Evolutionary conservation across 2,888 invertebrate genomes (phyloP).

Genomic region (Netelia virgata): DNA sequence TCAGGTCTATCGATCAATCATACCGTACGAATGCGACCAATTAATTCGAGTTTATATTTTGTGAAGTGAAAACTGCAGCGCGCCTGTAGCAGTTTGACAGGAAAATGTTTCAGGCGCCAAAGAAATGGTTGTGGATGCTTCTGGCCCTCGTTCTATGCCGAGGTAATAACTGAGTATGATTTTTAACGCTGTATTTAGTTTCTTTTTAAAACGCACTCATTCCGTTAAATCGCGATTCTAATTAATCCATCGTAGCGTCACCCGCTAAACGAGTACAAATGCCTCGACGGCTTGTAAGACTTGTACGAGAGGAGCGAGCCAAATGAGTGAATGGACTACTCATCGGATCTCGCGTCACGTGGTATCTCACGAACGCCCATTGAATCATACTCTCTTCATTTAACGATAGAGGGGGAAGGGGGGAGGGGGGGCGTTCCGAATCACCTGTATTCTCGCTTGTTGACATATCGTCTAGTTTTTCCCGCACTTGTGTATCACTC

Average conservation of each 20-base stretch:
- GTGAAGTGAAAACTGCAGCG: not conserved
- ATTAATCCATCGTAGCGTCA: not conserved
- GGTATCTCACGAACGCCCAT: constrained; percentile 50
- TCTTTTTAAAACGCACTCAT: too few species aligned
- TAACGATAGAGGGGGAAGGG: not conserved
- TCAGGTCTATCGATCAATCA: not conserved
- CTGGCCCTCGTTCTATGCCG: not conserved
- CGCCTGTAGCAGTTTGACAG: not conserved
- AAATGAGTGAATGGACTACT: not conserved
- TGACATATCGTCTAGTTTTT: not conserved
- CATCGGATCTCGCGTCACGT: constrained; percentile 53
- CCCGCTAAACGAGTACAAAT: not conserved
- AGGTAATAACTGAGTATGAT: not conserved
- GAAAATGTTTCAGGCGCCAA: not conserved
- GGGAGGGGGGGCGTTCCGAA: not conserved
- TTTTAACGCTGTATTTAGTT: too few species aligned
- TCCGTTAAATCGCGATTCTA: not conserved
- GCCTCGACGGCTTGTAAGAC: not conserved
- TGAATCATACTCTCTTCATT: constrained; percentile 45
- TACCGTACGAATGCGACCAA: not conserved
- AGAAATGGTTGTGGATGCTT: not conserved
- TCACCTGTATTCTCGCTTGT: constrained; percentile 14
- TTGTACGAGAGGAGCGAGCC: not conserved
- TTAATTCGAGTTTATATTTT: not conserved
- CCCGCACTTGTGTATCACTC: too few species aligned